These are phyloP conservation scores for Myodes glareolus DNA, from an alignment of 2,113 vertebrate genomes.

Conservation along the genomic window DNA sequence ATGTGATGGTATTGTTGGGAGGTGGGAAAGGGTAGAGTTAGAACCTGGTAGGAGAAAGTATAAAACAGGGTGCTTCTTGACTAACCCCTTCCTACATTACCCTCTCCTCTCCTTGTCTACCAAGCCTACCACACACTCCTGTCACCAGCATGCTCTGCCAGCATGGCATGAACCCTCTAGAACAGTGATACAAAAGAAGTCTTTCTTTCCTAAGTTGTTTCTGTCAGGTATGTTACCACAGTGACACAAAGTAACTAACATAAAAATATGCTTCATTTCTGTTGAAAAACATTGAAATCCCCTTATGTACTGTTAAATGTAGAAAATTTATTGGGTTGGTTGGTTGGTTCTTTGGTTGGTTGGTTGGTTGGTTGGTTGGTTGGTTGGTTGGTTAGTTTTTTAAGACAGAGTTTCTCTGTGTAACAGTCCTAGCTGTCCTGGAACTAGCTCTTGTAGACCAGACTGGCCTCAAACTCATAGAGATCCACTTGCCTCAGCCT, in stretches of 20 bases:
- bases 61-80: not conserved
- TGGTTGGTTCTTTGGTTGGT: too few species aligned
- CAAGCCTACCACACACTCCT: not conserved
- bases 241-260: not conserved
- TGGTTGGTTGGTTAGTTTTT: too few species aligned
- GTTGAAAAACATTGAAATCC: not conserved
- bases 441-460: too few species aligned
- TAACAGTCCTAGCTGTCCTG: too few species aligned
- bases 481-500: too few species aligned
- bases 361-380: too few species aligned
- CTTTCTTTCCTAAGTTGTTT: not conserved
- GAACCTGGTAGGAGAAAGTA: not conserved
- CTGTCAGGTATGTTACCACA: not conserved
- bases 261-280: not conserved
- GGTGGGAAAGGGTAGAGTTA: not conserved
- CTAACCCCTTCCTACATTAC: not conserved
- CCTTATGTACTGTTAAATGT: not conserved
- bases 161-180: not conserved
- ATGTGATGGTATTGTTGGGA: not conserved
- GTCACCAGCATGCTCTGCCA: too few species aligned
- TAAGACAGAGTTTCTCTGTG: too few species aligned
- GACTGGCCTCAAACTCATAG: too few species aligned
- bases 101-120: not conserved
- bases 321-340: not conserved
- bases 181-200: not conserved